These are phyloP conservation scores for Eremobia ochroleuca DNA, from an alignment of 2,888 invertebrate species.

Conservation along the genomic window DNA sequence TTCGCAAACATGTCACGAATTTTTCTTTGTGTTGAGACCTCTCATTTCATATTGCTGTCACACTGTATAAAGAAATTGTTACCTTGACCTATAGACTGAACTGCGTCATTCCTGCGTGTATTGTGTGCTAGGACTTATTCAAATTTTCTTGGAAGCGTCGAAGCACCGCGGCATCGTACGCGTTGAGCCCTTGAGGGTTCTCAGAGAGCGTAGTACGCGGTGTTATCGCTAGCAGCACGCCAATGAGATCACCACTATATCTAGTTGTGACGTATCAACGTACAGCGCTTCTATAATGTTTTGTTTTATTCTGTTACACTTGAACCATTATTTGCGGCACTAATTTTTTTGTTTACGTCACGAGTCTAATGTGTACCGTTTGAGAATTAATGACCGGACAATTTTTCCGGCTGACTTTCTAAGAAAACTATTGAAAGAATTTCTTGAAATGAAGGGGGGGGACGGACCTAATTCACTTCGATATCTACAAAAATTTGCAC, in stretches of 20 bases:
- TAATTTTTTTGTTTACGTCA: constrained; percentile 46
- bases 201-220: constrained; percentile 66
- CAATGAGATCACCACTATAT: constrained; percentile 89
- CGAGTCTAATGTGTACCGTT: constrained; percentile 31
- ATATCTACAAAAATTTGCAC: constrained; percentile 16
- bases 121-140: constrained; percentile 42
- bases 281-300: constrained; percentile 71
- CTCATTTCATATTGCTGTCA: constrained; percentile 55
- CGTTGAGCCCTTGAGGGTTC: constrained; percentile 72
- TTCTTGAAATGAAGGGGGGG: constrained; percentile 7
- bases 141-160: constrained; percentile 61
- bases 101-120: constrained; percentile 57
- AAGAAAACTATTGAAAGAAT: constrained; percentile 3
- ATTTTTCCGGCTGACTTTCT: constrained; percentile 9
- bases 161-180: constrained; percentile 30
- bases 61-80: constrained; percentile 55
- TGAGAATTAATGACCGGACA: constrained; percentile 28
- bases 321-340: constrained; percentile 62
- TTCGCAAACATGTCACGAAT: constrained; percentile 45
- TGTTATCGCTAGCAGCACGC: constrained; percentile 75
- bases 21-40: constrained; percentile 44
- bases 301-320: constrained; percentile 71
- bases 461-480: constrained; percentile 14
- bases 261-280: constrained; percentile 84
- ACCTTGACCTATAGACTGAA: constrained; percentile 59